Evolutionary conservation across 2,113 vertebrate genomes (phyloP).

Genomic region (Furnarius figulus): DNA sequence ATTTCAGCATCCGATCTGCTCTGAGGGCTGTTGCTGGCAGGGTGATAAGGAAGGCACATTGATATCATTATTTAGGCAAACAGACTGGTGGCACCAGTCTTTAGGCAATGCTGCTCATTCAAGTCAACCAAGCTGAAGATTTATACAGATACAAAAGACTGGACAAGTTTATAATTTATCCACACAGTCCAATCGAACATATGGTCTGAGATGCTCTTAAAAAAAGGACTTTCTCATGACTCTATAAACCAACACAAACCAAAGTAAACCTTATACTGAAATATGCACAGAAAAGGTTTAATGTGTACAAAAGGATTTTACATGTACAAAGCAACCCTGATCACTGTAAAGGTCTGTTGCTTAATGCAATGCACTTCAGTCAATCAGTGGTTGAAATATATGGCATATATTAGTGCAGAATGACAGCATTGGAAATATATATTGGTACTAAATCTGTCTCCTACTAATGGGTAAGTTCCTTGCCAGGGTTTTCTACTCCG

Average conservation of each 20-base stretch:
- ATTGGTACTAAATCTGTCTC: neutral
- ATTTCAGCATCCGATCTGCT: conserved; percentile 52
- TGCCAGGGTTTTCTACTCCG: neutral
- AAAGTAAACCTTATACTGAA: neutral
- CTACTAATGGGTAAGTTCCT: neutral
- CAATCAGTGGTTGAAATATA: neutral
- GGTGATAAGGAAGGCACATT: neutral
- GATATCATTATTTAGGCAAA: neutral
- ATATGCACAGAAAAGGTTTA: neutral
- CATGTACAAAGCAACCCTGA: neutral
- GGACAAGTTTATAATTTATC: neutral
- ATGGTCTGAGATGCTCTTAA: neutral
- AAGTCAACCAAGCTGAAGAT: neutral
- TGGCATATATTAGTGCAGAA: neutral
- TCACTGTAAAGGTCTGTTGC: neutral
- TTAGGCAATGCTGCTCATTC: neutral
- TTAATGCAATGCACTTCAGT: neutral
- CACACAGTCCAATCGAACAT: neutral
- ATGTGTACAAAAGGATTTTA: neutral
- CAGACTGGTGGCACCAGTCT: neutral
- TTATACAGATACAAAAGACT: neutral
- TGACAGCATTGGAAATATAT: neutral
- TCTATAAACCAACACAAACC: neutral
- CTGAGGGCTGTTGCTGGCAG: conserved; percentile 28
- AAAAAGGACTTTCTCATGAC: neutral